Evolutionary conservation across 2,888 invertebrate species (phyloP).

Genomic region (Apoderus coryli): DNA sequence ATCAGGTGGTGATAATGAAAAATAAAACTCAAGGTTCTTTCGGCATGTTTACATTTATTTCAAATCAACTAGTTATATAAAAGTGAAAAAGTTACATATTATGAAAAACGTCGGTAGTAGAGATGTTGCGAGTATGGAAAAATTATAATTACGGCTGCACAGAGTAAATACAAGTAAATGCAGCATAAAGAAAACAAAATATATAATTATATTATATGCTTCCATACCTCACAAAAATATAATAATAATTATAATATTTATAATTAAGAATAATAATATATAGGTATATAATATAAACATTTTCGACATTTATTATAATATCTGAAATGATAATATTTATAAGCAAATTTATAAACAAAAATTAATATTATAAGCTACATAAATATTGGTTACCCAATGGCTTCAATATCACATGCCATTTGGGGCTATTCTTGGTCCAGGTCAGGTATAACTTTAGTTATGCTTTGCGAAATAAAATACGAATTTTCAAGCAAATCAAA

Average conservation of each 20-base stretch:
- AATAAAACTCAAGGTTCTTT: too few species aligned
- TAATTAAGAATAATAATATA: slow-evolving; percentile 31
- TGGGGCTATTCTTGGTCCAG: slow-evolving; percentile 30
- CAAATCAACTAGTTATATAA: slow-evolving; percentile 31
- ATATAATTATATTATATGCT: slow-evolving; percentile 14
- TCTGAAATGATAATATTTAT: slow-evolving; percentile 26
- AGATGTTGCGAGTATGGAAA: slow-evolving; percentile 30
- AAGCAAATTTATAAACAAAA: slow-evolving; percentile 31
- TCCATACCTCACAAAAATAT: slow-evolving; percentile 33
- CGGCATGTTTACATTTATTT: slow-evolving; percentile 35
- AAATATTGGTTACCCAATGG: slow-evolving; percentile 28
- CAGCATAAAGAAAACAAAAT: slow-evolving; percentile 16
- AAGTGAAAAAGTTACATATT: slow-evolving; percentile 34
- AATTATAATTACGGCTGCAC: slow-evolving; percentile 17
- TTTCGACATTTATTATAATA: slow-evolving; percentile 31
- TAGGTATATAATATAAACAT: slow-evolving; percentile 30
- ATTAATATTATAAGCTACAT: slow-evolving; percentile 25
- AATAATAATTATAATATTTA: too few species aligned
- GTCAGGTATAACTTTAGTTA: too few species aligned
- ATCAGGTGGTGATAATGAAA: too few species aligned
- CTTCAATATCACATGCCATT: slow-evolving; percentile 29
- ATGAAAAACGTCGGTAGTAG: slow-evolving; percentile 34
- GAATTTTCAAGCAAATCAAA: too few species aligned
- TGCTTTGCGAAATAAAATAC: too few species aligned
- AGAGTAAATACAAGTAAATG: slow-evolving; percentile 15